Base-by-base conservation (phyloP, 2,888 invertebrate genomes). In the Athalia circularis region DNA sequence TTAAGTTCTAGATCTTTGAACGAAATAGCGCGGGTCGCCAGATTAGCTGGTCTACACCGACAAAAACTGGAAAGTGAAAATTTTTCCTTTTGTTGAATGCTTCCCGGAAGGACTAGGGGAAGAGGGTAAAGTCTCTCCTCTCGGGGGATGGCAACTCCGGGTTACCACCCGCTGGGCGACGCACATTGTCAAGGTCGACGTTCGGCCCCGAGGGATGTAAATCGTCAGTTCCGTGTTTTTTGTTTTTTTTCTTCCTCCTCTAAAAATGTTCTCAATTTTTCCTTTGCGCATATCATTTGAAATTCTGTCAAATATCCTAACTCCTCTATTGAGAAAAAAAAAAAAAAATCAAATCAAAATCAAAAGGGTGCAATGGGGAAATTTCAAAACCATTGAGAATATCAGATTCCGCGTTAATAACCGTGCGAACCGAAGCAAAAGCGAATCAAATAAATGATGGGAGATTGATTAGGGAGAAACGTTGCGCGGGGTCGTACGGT, bases 41-140 rank as follows among this genome's bases (percentile, higher is more conserved):
- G 29, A 29, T 29, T 29, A 29, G 29, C 29, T 29, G 29, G 29
- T 29, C 65, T 29, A n/a, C 54, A n/a, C 47, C 72, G n/a, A 59
- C 57, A 47, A 72, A 72, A 15, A 72, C 47, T 72, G 75, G 62
- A 75, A 75, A 75, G 75, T 75, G 75, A 75, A 75, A 75, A 75
- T 75, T 75, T 50, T n/a, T 62, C 8, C 62, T 50, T 75, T 75
- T 75, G 75, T 75, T 62, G 7, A 8, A 6, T 62, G 48, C 4
- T 75, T 75, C 75, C 29, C n/a, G 47, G 75, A 75, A 75, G 75
- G 75, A 75, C 74, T 50, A 45, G 9, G 8, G 50, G 15, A 15
- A 13, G 52, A 61, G 52, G 72, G 68, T 68, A 5, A 43, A 50
- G 48, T 72, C 47, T 59, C 29, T 29, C 59, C 29, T 50, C 43